Evolutionary conservation across 2,888 invertebrate species (phyloP).

Genomic region (Arge pagana): DNA sequence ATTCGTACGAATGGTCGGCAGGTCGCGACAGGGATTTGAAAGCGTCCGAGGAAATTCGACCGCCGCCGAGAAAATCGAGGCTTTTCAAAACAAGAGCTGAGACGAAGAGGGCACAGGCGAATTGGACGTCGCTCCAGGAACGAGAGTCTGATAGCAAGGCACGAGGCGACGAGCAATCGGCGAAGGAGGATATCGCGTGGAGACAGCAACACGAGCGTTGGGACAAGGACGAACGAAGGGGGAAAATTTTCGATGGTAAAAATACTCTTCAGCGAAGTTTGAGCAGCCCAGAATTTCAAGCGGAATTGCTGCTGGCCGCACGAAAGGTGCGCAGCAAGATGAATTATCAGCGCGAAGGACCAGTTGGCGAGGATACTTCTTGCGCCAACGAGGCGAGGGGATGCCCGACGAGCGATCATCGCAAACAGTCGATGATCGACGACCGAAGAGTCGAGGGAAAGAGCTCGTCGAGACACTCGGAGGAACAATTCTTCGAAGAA

Average conservation of each 20-base stretch:
- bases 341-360: constrained; percentile 36
- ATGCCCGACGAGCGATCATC: constrained; percentile 19
- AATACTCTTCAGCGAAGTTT: constrained; percentile 57
- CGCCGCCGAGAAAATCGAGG: constrained; percentile 62
- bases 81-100: constrained; percentile 78
- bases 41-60: constrained; percentile 49
- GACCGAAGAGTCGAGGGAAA: constrained; percentile 37
- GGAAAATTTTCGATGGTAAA: constrained; percentile 50
- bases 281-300: constrained; percentile 62
- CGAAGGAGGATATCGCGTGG: constrained; percentile 29
- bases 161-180: constrained; percentile 28
- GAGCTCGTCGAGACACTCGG: constrained; percentile 31
- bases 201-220: constrained; percentile 31
- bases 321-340: constrained; percentile 46
- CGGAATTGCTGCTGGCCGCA: constrained; percentile 57
- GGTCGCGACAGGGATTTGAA: constrained; percentile 60
- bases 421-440: constrained; percentile 24
- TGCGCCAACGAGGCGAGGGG: constrained; percentile 5
- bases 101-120: constrained; percentile 62
- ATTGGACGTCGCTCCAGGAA: constrained; percentile 36
- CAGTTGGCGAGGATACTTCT: constrained; percentile 35
- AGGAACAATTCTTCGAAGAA: constrained; percentile 33
- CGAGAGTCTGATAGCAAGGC: constrained; percentile 28
- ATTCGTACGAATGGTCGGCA: constrained; percentile 62
- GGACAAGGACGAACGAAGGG: constrained; percentile 30